Evolutionary conservation across 1,140 invertebrate species (phyloP).

Genomic region (Periplaneta americana): DNA sequence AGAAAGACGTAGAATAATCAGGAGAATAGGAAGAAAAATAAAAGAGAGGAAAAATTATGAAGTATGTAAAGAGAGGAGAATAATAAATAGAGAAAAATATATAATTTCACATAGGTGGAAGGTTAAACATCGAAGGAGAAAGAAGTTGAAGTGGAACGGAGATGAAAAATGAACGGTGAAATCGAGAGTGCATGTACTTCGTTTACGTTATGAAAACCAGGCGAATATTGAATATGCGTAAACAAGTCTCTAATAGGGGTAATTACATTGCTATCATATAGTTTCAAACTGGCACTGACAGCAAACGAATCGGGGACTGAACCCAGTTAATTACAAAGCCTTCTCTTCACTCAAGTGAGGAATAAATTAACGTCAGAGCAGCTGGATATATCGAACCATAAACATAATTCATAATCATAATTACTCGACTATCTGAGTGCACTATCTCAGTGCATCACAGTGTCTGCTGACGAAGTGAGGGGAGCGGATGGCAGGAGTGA

Average conservation of each 20-base stretch:
- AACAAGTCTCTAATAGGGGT: neutral
- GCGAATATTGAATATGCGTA: neutral
- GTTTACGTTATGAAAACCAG: too few relatives aligned
- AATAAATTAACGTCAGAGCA: neutral
- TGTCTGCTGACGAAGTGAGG: too few relatives aligned
- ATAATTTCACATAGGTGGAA: neutral
- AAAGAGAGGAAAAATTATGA: neutral
- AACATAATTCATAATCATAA: neutral
- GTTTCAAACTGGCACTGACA: neutral
- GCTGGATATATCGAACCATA: neutral
- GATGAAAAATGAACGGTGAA: neutral
- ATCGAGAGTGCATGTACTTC: too few relatives aligned
- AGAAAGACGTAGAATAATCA: neutral
- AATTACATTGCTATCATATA: neutral
- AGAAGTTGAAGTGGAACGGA: neutral
- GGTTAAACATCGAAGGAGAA: neutral
- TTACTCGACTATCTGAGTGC: neutral
- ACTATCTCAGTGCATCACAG: neutral
- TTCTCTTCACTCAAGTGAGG: neutral
- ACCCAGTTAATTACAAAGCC: neutral
- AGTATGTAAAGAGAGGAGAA: neutral
- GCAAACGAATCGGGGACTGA: neutral
- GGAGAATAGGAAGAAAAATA: neutral
- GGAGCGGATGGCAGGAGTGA: too few relatives aligned
- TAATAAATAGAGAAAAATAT: neutral